Percentiles rank a stretch among this genome's conserved stretches.
Evolutionary conservation across 2,797 vertebrate genomes (phyloP).

Genomic region (Acipenser transmontanus): DNA sequence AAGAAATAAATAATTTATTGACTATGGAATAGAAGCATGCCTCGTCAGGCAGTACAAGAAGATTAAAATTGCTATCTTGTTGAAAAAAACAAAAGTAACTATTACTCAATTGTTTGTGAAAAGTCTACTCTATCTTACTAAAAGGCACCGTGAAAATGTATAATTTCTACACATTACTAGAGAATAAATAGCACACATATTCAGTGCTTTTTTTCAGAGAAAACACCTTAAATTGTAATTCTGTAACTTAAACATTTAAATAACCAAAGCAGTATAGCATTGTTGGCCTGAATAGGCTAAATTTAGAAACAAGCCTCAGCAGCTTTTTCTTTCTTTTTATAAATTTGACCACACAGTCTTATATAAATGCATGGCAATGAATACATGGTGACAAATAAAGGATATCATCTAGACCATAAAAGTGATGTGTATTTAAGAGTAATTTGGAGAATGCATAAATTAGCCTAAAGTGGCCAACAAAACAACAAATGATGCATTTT

Average conservation of each 20-base stretch:
- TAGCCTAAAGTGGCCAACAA: constrained; percentile 80
- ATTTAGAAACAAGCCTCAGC: constrained; percentile 7
- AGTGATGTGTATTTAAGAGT: constrained; percentile 17
- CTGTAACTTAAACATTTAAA: constrained; percentile 10
- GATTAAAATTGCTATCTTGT: too few relatives aligned
- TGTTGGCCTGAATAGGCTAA: constrained; percentile 40
- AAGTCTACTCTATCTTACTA: too few relatives aligned
- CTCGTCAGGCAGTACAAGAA: too few relatives aligned
- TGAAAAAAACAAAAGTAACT: too few relatives aligned
- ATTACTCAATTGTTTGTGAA: too few relatives aligned
- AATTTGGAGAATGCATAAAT: constrained; percentile 46
- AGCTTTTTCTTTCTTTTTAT: neutral
- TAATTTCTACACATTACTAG: too few relatives aligned
- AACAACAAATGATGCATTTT: constrained; percentile 70
- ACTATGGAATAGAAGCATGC: too few relatives aligned
- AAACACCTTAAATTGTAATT: neutral
- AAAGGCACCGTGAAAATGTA: too few relatives aligned
- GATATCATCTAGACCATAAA: neutral
- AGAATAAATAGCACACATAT: too few relatives aligned
- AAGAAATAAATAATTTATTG: too few relatives aligned
- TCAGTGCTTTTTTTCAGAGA: too few relatives aligned
- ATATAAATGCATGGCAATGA: constrained; percentile 7
- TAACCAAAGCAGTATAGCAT: constrained; percentile 41
- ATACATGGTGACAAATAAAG: constrained; percentile 12
- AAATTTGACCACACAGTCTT: constrained; percentile 6